Percentiles rank a stretch among this genome's conserved stretches.
phyloP scores from a whole-genome alignment of 2,888 invertebrate genomes.

The Syrista parreyssii region DNA sequence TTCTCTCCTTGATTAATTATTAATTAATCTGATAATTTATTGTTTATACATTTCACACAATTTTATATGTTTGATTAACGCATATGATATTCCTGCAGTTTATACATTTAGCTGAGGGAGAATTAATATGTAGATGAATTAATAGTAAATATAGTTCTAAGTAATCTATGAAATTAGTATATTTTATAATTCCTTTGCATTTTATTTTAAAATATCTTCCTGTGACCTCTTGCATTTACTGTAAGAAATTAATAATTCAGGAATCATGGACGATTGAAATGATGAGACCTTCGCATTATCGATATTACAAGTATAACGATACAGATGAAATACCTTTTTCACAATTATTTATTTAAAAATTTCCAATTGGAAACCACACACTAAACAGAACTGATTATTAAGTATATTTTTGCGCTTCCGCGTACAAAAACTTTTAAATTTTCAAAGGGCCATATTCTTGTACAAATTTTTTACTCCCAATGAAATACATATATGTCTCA shows the following conservation, averaged over 20 bases:
- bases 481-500: not conserved
- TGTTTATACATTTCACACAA: not conserved
- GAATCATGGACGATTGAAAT: not conserved
- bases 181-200: not conserved
- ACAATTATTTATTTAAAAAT: not conserved
- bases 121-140: too few species aligned
- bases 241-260: not conserved
- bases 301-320: not conserved
- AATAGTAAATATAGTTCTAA: not conserved
- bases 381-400: not conserved
- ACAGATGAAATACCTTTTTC: not conserved
- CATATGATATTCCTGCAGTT: too few species aligned
- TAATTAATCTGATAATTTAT: not conserved
- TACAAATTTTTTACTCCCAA: not conserved
- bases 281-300: not conserved
- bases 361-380: not conserved
- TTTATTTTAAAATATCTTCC: not conserved
- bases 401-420: not conserved
- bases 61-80: too few species aligned
- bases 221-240: not conserved
- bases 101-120: too few species aligned
- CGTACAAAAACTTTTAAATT: not conserved
- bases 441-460: not conserved
- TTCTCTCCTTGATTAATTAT: not conserved
- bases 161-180: not conserved